Conservation (phyloP, 2,888 invertebrate genomes). For the Volucella bombylans region DNA sequence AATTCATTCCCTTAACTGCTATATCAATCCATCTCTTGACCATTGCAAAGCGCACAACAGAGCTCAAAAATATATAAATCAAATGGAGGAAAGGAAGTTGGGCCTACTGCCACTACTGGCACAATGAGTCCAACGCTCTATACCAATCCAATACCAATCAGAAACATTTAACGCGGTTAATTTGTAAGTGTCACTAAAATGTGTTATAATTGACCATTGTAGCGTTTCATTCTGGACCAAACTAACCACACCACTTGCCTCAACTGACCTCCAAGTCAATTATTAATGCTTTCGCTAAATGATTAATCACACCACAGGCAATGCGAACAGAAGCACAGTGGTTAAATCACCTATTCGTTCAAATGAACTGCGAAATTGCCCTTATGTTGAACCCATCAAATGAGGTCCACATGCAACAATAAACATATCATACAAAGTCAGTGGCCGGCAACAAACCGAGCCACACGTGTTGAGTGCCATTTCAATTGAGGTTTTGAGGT, state of each 20-base stretch:
- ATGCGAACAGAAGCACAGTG: slow-evolving; percentile 12
- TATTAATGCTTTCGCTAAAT: slow-evolving; percentile 50
- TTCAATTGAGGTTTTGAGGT: slow-evolving; percentile 63
- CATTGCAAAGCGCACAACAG: too few species aligned
- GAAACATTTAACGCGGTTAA: too few species aligned
- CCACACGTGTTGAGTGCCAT: slow-evolving; percentile 45
- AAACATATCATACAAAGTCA: slow-evolving; percentile 39
- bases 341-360: slow-evolving; percentile 30
- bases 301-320: slow-evolving; percentile 35
- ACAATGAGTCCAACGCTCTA: too few species aligned
- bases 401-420: slow-evolving; percentile 53
- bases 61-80: too few species aligned
- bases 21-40: too few species aligned
- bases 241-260: neutral
- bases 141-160: too few species aligned
- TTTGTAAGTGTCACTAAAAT: slow-evolving; percentile 3
- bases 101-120: too few species aligned
- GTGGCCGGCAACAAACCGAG: neutral
- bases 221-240: neutral
- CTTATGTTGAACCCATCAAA: slow-evolving; percentile 53
- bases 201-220: slow-evolving; percentile 12
- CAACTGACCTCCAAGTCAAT: slow-evolving; percentile 32
- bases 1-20: too few species aligned
- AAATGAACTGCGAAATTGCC: slow-evolving; percentile 66
- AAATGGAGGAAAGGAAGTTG: too few species aligned